Conservation (phyloP, 2,888 invertebrate species). For the Blastobasis lacticolella region DNA sequence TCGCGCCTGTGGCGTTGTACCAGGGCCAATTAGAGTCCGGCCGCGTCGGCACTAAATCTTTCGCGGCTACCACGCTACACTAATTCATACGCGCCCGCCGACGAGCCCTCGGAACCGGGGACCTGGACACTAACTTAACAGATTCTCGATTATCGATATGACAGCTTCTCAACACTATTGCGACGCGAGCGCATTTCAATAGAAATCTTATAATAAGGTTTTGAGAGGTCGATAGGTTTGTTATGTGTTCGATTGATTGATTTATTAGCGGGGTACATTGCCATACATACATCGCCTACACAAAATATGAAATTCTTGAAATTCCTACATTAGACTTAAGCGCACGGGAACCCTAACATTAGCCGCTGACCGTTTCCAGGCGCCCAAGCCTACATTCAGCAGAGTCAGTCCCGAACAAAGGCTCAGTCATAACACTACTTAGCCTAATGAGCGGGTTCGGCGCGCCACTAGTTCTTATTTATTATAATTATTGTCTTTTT, state of each 20-base stretch:
- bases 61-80: conserved; percentile 66
- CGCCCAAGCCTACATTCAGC: too few species aligned
- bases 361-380: too few species aligned
- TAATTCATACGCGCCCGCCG: conserved; percentile 65
- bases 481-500: conserved; percentile 42
- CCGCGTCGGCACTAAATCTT: conserved; percentile 66
- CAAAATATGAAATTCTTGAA: too few species aligned
- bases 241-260: too few species aligned
- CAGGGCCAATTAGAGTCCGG: conserved; percentile 65
- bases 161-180: conserved; percentile 33
- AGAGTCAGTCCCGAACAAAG: too few species aligned
- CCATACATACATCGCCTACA: too few species aligned
- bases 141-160: conserved; percentile 53
- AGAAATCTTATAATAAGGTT: neutral
- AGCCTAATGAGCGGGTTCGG: neutral
- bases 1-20: conserved; percentile 62
- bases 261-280: too few species aligned
- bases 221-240: too few species aligned
- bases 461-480: conserved; percentile 16
- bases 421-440: neutral
- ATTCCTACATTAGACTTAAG: too few species aligned
- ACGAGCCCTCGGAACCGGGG: conserved; percentile 51
- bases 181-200: conserved; percentile 2
- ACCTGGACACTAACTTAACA: conserved; percentile 53
- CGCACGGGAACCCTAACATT: too few species aligned